Evolutionary conservation across 2,797 vertebrate genomes (phyloP).

Genomic region (Gobio occitaniae): DNA sequence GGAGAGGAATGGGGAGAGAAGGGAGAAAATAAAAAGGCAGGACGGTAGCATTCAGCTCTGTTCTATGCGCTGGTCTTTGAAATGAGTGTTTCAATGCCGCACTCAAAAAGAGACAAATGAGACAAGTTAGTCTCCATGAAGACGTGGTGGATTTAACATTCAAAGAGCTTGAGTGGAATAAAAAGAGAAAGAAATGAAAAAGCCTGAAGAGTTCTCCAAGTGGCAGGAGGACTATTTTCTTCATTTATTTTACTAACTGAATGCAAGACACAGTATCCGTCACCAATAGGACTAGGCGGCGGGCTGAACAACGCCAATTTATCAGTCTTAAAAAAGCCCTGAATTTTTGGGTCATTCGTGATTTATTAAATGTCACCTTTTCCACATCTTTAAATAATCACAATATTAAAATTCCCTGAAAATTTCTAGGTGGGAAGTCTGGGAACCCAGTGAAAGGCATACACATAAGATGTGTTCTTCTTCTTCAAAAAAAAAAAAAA

Average conservation of each 20-base stretch:
- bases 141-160: conserved; percentile 51
- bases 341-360: background rate
- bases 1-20: conserved; percentile 8
- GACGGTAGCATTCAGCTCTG: background rate
- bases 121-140: conserved; percentile 42
- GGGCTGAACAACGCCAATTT: background rate
- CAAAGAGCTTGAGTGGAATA: conserved; percentile 43
- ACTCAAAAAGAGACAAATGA: conserved; percentile 53
- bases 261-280: conserved; percentile 13
- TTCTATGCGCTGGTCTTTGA: conserved; percentile 23
- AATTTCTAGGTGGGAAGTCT: background rate
- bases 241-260: conserved; percentile 53
- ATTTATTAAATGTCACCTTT: too few species aligned
- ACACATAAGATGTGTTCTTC: background rate
- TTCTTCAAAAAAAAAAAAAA: background rate
- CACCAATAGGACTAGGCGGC: conserved; percentile 32
- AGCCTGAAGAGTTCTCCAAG: conserved; percentile 34
- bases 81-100: conserved; percentile 32
- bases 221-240: conserved; percentile 55
- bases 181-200: conserved; percentile 41
- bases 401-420: too few species aligned
- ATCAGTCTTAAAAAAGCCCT: conserved; percentile 7
- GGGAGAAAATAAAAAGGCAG: conserved; percentile 10
- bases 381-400: background rate
- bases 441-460: background rate